phyloP scores from a whole-genome alignment of 1,140 invertebrate genomes.

The Danaus melanippus region DNA sequence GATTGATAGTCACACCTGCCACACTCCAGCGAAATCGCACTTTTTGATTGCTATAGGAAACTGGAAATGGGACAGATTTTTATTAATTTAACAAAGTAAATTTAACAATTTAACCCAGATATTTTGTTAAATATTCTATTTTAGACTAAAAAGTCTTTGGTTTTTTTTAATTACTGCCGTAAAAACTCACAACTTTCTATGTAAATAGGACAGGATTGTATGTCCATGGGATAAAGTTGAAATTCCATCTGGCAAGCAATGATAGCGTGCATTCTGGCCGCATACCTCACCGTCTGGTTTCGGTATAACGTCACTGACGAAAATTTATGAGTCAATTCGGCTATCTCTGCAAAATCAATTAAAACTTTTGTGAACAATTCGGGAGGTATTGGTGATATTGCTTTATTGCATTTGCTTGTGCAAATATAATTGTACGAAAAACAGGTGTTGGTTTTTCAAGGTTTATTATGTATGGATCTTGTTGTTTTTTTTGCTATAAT shows the following conservation, averaged over 20 bases:
- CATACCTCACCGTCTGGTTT: constrained; percentile 85
- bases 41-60: constrained; percentile 84
- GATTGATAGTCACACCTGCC: constrained; percentile 81
- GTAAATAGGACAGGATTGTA: constrained; percentile 85
- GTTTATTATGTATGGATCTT: too few relatives aligned
- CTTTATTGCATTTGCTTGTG: too few relatives aligned
- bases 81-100: too few relatives aligned
- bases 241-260: constrained; percentile 91
- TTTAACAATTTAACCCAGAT: too few relatives aligned
- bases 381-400: too few relatives aligned
- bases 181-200: constrained; percentile 86
- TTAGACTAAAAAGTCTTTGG: too few relatives aligned
- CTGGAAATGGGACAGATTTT: constrained; percentile 57
- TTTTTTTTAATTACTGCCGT: not conserved
- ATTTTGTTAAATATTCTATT: too few relatives aligned
- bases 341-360: constrained; percentile 76
- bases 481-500: too few relatives aligned
- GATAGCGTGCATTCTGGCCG: constrained; percentile 85
- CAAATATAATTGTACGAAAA: too few relatives aligned
- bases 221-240: constrained; percentile 87
- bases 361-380: too few relatives aligned
- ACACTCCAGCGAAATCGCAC: constrained; percentile 79
- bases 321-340: constrained; percentile 84
- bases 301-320: constrained; percentile 83
- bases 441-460: too few relatives aligned